phyloP scores from a whole-genome alignment of 2,888 invertebrate species.

The Drosophila ustulata region DNA sequence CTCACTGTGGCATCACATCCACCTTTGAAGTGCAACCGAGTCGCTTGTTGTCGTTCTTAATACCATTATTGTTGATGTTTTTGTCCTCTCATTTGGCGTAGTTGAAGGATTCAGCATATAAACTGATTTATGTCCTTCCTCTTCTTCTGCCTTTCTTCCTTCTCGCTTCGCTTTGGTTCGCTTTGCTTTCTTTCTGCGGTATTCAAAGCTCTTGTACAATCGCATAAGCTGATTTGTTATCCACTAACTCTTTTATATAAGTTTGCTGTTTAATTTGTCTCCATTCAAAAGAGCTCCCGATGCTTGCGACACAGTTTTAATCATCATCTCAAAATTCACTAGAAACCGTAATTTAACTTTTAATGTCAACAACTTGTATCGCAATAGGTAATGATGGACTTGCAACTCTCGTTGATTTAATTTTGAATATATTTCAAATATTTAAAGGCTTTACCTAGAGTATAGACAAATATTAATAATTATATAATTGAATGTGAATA shows the following conservation, averaged over 20 bases:
- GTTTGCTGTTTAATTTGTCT: neutral
- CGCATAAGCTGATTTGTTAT: neutral
- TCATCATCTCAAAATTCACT: neutral
- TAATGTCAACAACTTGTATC: neutral
- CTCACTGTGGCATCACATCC: constrained; percentile 13
- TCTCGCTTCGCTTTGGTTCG: neutral
- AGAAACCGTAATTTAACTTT: neutral
- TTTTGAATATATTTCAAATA: too few species aligned
- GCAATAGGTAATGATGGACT: neutral
- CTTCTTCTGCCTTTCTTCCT: neutral
- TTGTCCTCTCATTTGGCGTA: constrained; percentile 1
- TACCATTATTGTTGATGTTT: constrained; percentile 4
- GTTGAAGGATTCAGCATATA: constrained; percentile 4
- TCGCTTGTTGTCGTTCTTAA: constrained; percentile 11
- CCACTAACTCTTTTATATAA: constrained; percentile 6
- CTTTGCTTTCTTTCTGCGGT: neutral
- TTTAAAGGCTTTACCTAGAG: too few species aligned
- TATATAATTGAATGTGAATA: too few species aligned
- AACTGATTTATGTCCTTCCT: constrained; percentile 1
- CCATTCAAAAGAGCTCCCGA: neutral
- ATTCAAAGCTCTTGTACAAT: neutral
- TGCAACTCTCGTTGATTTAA: neutral
- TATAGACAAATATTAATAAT: too few species aligned
- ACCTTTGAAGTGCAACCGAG: constrained; percentile 35
- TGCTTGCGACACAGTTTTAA: neutral